These are phyloP conservation scores for Ophion slaviceki DNA, from an alignment of 2,888 invertebrate genomes.

Conservation along the genomic window DNA sequence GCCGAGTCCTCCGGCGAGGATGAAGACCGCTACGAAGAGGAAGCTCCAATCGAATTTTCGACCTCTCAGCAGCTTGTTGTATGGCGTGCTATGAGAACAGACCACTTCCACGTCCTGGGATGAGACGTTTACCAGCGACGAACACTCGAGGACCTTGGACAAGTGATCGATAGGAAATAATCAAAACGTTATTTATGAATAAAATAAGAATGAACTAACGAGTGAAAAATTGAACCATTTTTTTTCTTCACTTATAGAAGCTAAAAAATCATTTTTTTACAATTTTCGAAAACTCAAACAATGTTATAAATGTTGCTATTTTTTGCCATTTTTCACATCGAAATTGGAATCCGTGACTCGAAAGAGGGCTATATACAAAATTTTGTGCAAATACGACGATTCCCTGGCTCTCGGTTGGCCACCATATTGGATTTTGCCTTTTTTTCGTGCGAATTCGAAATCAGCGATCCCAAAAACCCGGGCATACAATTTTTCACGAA, in stretches of 20 bases:
- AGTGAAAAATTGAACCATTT: background rate
- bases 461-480: background rate
- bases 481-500: background rate
- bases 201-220: too few species aligned
- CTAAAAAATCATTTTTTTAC: too few species aligned
- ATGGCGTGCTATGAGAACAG: conserved; percentile 69
- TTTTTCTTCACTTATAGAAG: too few species aligned
- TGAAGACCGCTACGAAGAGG: conserved; percentile 93
- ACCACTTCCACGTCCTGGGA: conserved; percentile 71
- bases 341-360: too few species aligned
- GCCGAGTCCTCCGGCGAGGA: conserved; percentile 94
- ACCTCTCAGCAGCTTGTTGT: conserved; percentile 61
- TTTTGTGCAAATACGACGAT: background rate
- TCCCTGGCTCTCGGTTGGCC: background rate
- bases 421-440: background rate
- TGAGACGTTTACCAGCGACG: conserved; percentile 65
- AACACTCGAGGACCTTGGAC: conserved; percentile 74
- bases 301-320: too few species aligned
- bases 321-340: too few species aligned
- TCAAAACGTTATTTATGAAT: background rate
- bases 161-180: background rate
- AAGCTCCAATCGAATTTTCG: conserved; percentile 90
- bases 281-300: too few species aligned
- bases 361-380: background rate
- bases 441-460: background rate